phyloP scores from a whole-genome alignment of 2,888 invertebrate genomes.

The Linyphia triangularis region DNA sequence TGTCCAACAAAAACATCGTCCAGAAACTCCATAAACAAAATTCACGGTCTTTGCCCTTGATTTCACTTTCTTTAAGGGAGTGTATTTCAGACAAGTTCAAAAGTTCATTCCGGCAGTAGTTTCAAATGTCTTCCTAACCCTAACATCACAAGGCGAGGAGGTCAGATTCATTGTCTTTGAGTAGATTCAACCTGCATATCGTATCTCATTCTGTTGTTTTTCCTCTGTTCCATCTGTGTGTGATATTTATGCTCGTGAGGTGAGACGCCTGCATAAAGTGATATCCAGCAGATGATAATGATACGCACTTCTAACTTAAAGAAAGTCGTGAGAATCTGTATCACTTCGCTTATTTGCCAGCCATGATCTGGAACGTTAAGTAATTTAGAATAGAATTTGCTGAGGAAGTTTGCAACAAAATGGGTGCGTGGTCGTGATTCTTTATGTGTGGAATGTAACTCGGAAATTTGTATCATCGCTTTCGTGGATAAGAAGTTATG shows the following conservation, averaged over 20 bases:
- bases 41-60: no score
- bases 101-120: background rate
- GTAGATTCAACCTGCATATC: background rate
- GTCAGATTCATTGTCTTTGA: background rate
- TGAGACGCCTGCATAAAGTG: background rate
- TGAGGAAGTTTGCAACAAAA: background rate
- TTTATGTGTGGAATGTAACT: background rate
- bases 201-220: background rate
- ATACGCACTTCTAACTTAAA: no score
- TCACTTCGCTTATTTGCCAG: background rate
- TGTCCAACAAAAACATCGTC: no score
- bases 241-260: background rate
- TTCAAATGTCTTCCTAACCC: background rate
- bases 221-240: background rate
- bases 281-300: background rate
- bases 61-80: no score
- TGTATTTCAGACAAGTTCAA: no score
- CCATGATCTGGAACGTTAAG: background rate
- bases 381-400: background rate
- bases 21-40: no score
- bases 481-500: background rate
- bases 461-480: background rate
- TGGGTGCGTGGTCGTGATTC: background rate
- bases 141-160: background rate
- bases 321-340: background rate